Evolutionary conservation across 2,888 invertebrate genomes (phyloP), one percentile per base, ranked within the genome.

Genomic region (Drosophila nr. fundita): DNA sequence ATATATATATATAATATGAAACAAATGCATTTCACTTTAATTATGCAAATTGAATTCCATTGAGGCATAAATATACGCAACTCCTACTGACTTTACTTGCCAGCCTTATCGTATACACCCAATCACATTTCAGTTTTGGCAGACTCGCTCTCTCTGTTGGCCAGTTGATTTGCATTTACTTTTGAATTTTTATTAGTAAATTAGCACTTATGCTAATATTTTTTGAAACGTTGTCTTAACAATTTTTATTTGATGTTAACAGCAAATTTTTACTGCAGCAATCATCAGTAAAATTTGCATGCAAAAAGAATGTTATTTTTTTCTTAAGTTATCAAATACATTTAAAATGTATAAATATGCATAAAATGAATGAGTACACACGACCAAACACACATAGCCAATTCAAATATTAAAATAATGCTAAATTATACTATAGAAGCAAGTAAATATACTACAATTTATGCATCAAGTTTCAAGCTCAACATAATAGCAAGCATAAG

Each of bases 1-100:
- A 73, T 78, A 73, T 78, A 68, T 78, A 55, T 71, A 72, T 76
- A 79, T 71, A 59, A 60, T 57, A 60, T 57, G 50, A 64, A 68
- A 62, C 68, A 76, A 77, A 81, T 83, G 77, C 82, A 83, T 76
- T 86, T 86, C 62, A 63, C 65, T 81, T 86, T 83, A 84, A 84
- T 86, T 84, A 84, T 84, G 84, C 76, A 84, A 86, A 84, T 84
- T 86, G 82, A 83, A 77, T 73, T 86, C 61, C 82, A 74, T 77
- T 82, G 77, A 70, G 67, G 74, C 84, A 82, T 82, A 82, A 86
- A 84, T 80, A 69, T 66, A 75, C 58, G 58, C 29, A 15, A 38
- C 60, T 49, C 48, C 49, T 59, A 42, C 42, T 62, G 54, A 49
- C 55, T 45, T 53, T 36, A 10, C 27, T 49, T 36, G n/a, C 1